A percentile compares a stretch with the other conserved stretches of the same genome.
These are phyloP conservation scores for Valencia hispanica DNA, from an alignment of 2,797 vertebrate species.

Conservation along the genomic window DNA sequence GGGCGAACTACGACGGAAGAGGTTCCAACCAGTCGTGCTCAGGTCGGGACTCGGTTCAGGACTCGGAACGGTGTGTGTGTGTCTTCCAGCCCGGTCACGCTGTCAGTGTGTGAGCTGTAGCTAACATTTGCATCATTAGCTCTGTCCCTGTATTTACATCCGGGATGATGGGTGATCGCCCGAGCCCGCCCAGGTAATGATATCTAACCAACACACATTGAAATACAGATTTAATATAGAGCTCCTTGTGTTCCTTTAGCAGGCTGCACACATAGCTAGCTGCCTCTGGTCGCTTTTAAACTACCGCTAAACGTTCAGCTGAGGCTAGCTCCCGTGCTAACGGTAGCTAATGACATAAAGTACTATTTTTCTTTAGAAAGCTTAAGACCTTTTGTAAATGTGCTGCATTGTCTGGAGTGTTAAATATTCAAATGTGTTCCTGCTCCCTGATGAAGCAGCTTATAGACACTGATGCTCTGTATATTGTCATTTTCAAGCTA, in stretches of 20 bases:
- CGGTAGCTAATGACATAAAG: constrained; percentile 46
- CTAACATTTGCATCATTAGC: constrained; percentile 63
- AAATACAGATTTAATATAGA: not conserved
- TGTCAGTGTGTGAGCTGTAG: constrained; percentile 61
- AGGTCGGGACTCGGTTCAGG: constrained; percentile 58
- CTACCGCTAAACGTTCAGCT: constrained; percentile 52
- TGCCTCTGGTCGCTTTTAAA: constrained; percentile 31
- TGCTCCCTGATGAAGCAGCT: not conserved
- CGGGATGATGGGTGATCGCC: constrained; percentile 77
- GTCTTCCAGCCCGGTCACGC: constrained; percentile 49
- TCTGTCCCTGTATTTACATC: constrained; percentile 72
- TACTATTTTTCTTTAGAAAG: constrained; percentile 22
- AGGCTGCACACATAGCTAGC: constrained; percentile 28
- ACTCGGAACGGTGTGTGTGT: constrained; percentile 65
- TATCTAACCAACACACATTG: constrained; percentile 39
- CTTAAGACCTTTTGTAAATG: not conserved
- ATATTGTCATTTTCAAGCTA: constrained; percentile 48
- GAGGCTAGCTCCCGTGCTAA: constrained; percentile 67
- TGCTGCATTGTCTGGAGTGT: fast-evolving
- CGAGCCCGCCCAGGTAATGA: constrained; percentile 75
- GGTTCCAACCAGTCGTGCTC: constrained; percentile 44
- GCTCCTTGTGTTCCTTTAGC: constrained; percentile 37
- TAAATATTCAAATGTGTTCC: fast-evolving
- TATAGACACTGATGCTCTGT: constrained; percentile 5
- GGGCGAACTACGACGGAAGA: constrained; percentile 77